These are phyloP conservation scores for Gymnocheta viridis DNA, from an alignment of 2,888 invertebrate species.

Conservation along the genomic window DNA sequence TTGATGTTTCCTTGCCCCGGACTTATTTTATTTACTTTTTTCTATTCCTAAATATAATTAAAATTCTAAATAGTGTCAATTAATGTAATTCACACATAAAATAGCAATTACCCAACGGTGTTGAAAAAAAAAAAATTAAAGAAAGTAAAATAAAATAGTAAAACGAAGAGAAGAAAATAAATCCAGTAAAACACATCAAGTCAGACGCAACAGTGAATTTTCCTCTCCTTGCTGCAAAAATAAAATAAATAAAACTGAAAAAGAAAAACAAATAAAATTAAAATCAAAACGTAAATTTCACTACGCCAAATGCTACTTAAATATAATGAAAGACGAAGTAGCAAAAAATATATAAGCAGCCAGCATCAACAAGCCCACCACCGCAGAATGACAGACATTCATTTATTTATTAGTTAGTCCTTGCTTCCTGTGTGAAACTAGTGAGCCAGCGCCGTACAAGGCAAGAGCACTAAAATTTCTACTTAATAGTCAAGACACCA, in stretches of 20 bases:
- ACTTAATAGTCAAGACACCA: slow-evolving; percentile 65
- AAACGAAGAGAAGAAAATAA: neutral
- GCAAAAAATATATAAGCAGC: neutral
- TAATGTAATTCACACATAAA: slow-evolving; percentile 69
- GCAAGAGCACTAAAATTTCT: slow-evolving; percentile 24
- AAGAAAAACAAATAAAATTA: slow-evolving; percentile 17
- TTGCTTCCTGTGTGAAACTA: slow-evolving; percentile 3
- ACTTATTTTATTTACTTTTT: neutral
- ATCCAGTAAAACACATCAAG: slow-evolving; percentile 16
- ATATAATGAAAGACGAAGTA: neutral
- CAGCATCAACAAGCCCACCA: slow-evolving; percentile 19
- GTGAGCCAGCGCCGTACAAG: neutral
- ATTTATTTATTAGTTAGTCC: slow-evolving; percentile 55
- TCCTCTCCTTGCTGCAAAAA: neutral
- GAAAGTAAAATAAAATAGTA: neutral
- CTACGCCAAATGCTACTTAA: slow-evolving; percentile 60
- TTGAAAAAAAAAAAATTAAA: slow-evolving; percentile 4
- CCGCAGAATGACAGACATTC: slow-evolving; percentile 49
- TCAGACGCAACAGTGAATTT: slow-evolving; percentile 12
- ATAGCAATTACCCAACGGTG: slow-evolving; percentile 63
- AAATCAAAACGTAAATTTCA: slow-evolving; percentile 61
- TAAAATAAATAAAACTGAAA: neutral
- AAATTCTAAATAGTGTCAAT: slow-evolving; percentile 68
- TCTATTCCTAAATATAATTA: slow-evolving; percentile 52
- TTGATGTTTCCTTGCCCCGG: neutral